A percentile compares a stretch with the other conserved stretches of the same genome.
Evolutionary conservation across 2,888 invertebrate genomes (phyloP).

Genomic region (Mimachlamys varia): DNA sequence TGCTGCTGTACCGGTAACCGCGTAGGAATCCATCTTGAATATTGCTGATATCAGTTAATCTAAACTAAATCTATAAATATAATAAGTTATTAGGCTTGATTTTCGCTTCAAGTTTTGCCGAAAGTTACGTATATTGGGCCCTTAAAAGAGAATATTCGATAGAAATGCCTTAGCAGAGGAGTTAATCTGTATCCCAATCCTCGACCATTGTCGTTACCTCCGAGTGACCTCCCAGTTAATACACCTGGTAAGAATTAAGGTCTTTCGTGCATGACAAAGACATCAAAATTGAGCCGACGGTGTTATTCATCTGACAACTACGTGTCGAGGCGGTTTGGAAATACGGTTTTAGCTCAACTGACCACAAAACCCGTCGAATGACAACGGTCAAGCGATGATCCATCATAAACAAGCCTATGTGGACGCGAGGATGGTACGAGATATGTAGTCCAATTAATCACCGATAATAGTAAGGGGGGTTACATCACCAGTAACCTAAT

Average conservation of each 20-base stretch:
- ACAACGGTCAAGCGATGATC: neutral
- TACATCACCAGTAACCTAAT: neutral
- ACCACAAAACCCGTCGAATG: neutral
- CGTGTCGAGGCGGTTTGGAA: neutral
- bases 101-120: too few relatives aligned
- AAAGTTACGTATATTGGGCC: too few relatives aligned
- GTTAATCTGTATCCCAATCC: neutral
- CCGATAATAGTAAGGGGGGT: neutral
- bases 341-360: neutral
- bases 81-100: too few relatives aligned
- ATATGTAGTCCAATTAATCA: neutral
- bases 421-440: neutral
- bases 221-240: neutral
- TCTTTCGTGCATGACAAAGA: neutral
- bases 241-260: neutral
- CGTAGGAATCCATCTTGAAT: too few relatives aligned
- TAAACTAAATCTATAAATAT: too few relatives aligned
- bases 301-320: neutral
- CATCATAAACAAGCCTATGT: neutral
- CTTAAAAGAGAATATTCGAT: neutral
- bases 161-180: neutral
- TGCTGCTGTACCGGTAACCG: too few relatives aligned
- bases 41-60: too few relatives aligned
- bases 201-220: neutral
- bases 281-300: neutral